Percentiles rank a stretch among this genome's conserved stretches.
Evolutionary conservation across 2,797 vertebrate species (phyloP).

Genomic region (Galagoides demidoff): DNA sequence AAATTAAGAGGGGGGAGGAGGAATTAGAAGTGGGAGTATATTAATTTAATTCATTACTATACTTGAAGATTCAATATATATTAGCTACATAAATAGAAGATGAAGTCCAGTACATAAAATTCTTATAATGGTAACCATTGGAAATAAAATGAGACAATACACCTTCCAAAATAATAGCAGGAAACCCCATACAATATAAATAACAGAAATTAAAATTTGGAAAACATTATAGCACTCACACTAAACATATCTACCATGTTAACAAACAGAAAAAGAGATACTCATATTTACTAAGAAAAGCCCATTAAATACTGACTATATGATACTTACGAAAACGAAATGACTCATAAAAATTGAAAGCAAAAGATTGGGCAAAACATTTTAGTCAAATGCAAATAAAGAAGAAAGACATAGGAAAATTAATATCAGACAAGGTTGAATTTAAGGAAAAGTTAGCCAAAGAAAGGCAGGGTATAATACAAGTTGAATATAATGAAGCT

Average conservation of each 20-base stretch:
- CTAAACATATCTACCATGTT: background rate
- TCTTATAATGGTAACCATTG: constrained; percentile 11
- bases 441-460: constrained; percentile 15
- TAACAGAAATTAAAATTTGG: background rate
- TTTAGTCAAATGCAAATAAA: constrained; percentile 8
- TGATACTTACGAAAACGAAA: background rate
- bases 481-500: background rate
- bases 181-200: constrained; percentile 2
- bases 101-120: background rate
- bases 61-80: background rate
- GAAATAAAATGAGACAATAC: background rate
- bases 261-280: background rate
- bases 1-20: background rate
- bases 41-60: background rate
- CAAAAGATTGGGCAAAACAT: background rate
- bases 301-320: background rate
- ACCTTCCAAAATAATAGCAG: background rate
- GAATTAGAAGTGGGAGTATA: background rate
- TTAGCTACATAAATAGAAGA: background rate
- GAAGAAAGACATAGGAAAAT: constrained; percentile 7
- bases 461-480: background rate
- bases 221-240: background rate
- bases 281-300: background rate
- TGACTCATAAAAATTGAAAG: background rate
- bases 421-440: background rate